Percentiles rank a stretch among this genome's conserved stretches.
Conservation (phyloP, 2,888 invertebrate species). For the Caenorhabditis sp. region DNA sequence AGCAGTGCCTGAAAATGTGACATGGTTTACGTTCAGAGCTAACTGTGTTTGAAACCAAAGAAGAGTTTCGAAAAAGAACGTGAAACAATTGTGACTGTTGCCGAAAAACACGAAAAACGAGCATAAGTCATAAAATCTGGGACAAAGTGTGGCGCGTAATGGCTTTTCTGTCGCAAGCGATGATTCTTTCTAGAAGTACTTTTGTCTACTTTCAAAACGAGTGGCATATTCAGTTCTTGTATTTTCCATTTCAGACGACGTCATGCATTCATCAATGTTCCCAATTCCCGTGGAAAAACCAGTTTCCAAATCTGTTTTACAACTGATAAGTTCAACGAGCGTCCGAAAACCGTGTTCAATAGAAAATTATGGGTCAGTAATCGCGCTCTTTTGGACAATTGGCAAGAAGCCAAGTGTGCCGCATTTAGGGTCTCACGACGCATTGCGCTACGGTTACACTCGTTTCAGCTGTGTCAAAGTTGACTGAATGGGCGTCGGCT, state of each 20-base stretch:
- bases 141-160: slow-evolving; percentile 10
- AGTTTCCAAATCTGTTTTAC: not conserved
- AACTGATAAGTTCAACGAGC: not conserved
- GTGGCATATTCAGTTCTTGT: not conserved
- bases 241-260: slow-evolving; percentile 5
- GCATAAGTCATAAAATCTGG: slow-evolving; percentile 17
- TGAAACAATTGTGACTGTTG: not conserved
- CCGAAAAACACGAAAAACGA: slow-evolving; percentile 1
- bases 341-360: not conserved
- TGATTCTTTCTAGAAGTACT: not conserved
- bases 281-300: slow-evolving; percentile 4
- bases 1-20: slow-evolving; percentile 34
- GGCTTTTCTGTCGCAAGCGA: not conserved
- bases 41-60: not conserved
- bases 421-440: slow-evolving; percentile 40
- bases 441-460: slow-evolving; percentile 46
- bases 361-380: slow-evolving; percentile 25
- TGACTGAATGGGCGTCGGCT: slow-evolving; percentile 48
- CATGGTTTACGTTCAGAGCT: not conserved
- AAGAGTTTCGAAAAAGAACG: not conserved
- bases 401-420: slow-evolving; percentile 45
- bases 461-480: slow-evolving; percentile 55
- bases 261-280: not conserved
- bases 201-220: not conserved
- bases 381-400: slow-evolving; percentile 37